These are phyloP conservation scores for Numida meleagris DNA, from an alignment of 2,113 vertebrate species.

Conservation along the genomic window DNA sequence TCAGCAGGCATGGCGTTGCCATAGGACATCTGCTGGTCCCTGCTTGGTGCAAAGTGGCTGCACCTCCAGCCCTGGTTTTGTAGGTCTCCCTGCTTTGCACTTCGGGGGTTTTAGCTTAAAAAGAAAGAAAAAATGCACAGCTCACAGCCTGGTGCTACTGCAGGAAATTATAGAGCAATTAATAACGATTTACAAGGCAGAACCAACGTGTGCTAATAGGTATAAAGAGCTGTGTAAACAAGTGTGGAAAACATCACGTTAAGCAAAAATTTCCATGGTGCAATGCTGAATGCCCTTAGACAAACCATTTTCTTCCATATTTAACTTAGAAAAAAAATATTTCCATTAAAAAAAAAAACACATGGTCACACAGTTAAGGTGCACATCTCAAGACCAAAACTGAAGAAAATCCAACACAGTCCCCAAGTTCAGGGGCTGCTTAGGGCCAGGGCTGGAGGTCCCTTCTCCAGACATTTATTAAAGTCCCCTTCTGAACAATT, in stretches of 20 bases:
- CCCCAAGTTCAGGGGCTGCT: neutral
- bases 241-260: neutral
- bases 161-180: conserved; percentile 7
- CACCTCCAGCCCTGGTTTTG: neutral
- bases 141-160: neutral
- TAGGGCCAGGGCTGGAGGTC: neutral
- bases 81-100: neutral
- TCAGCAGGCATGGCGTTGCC: neutral
- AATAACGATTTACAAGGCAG: conserved; percentile 14
- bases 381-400: neutral
- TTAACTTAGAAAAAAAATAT: neutral
- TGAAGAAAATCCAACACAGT: neutral
- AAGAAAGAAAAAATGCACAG: neutral
- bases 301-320: neutral
- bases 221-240: neutral
- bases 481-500: neutral
- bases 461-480: neutral
- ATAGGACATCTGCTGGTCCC: fast-evolving
- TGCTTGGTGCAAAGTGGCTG: neutral
- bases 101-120: neutral
- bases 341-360: neutral
- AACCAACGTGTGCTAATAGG: neutral
- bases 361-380: neutral
- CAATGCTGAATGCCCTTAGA: neutral
- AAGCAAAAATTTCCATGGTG: neutral